These are phyloP conservation scores for Baronia brevicornis DNA, from an alignment of 2,888 invertebrate genomes.

Conservation along the genomic window DNA sequence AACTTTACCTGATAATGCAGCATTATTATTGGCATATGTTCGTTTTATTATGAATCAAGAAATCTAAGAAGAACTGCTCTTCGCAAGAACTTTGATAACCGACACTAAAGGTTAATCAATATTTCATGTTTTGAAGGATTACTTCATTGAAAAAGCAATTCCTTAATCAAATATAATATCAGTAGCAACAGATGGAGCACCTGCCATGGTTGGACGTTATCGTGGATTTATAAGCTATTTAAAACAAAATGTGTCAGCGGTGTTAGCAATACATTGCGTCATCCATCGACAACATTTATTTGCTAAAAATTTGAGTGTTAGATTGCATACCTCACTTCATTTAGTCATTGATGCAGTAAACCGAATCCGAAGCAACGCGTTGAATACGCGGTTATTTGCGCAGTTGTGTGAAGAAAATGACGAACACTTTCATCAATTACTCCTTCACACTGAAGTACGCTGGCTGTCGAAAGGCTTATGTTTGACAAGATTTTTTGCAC, in stretches of 20 bases:
- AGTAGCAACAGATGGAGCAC: constrained; percentile 32
- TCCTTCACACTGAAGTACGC: constrained; percentile 22
- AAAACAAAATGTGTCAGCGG: constrained; percentile 25
- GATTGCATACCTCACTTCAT: constrained; percentile 5
- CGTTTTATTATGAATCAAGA: constrained; percentile 22
- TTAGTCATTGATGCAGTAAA: constrained; percentile 11
- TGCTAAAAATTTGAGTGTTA: constrained; percentile 9
- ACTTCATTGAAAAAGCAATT: constrained; percentile 17
- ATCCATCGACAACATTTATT: constrained; percentile 23
- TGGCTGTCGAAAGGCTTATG: constrained; percentile 19
- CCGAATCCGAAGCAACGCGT: constrained; percentile 14
- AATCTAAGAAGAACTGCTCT: constrained; percentile 33
- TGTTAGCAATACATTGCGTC: constrained; percentile 24
- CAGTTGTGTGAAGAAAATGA: constrained; percentile 20
- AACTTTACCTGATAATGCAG: constrained; percentile 16
- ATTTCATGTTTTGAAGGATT: constrained; percentile 21
- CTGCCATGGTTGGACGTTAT: constrained; percentile 31
- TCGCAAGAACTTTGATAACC: constrained; percentile 32
- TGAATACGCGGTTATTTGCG: no score
- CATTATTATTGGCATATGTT: constrained; percentile 17
- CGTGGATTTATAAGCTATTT: constrained; percentile 32
- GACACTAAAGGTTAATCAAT: constrained; percentile 36
- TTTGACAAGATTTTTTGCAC: constrained; percentile 12
- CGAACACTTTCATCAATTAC: constrained; percentile 19
- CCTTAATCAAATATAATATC: constrained; percentile 29